A percentile compares a stretch with the other conserved stretches of the same genome.
Evolutionary conservation across 2,113 vertebrate species (phyloP).

Genomic region (Halcyon senegalensis): DNA sequence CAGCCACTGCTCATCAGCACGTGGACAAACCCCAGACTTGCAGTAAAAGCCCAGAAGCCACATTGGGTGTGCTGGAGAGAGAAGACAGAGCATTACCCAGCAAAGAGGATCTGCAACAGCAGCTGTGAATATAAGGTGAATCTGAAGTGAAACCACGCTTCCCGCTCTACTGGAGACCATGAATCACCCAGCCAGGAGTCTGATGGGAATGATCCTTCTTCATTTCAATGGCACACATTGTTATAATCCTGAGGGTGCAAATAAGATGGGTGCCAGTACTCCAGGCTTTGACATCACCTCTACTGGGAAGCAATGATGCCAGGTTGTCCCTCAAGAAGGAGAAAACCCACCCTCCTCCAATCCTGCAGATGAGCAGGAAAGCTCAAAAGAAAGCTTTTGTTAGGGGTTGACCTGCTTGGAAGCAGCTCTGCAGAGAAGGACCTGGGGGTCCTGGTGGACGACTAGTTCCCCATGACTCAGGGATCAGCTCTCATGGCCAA

Average conservation of each 20-base stretch:
- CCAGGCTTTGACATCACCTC: neutral
- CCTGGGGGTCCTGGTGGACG: neutral
- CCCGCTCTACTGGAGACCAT: neutral
- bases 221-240: neutral
- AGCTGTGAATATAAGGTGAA: neutral
- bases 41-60: neutral
- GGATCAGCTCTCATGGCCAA: no score
- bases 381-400: neutral
- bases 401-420: no score
- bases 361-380: neutral
- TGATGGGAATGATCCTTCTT: neutral
- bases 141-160: neutral
- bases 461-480: no score
- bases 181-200: neutral
- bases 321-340: neutral
- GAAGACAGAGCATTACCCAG: neutral
- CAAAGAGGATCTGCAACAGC: neutral
- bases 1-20: neutral
- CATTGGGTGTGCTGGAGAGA: neutral
- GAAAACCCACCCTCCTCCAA: neutral
- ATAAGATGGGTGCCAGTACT: neutral
- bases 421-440: neutral
- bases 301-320: neutral
- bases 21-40: neutral
- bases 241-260: neutral